phyloP scores from a whole-genome alignment of 1,140 invertebrate species.

The Microplitis demolitor region DNA sequence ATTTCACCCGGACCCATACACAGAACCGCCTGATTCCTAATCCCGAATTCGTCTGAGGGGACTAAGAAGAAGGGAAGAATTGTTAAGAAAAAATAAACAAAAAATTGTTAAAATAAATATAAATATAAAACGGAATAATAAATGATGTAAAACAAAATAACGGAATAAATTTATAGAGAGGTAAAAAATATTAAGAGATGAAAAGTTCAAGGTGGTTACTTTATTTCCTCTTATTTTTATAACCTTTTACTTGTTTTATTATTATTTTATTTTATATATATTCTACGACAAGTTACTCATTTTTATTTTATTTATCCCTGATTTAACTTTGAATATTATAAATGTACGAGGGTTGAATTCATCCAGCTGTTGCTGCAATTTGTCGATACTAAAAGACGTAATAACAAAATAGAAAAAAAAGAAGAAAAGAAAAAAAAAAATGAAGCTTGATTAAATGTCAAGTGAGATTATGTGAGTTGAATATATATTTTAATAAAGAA shows the following conservation, averaged over 20 bases:
- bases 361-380: too few relatives aligned
- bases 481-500: not conserved
- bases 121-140: not conserved
- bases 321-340: not conserved
- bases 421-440: not conserved
- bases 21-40: too few relatives aligned
- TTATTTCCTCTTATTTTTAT: not conserved
- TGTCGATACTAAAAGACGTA: too few relatives aligned
- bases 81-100: too few relatives aligned
- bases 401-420: not conserved
- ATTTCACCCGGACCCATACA: not conserved
- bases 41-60: too few relatives aligned
- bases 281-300: too few relatives aligned
- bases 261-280: not conserved
- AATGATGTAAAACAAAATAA: not conserved
- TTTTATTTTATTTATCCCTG: not conserved
- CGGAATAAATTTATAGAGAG: not conserved
- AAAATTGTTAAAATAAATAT: not conserved
- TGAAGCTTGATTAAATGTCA: not conserved
- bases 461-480: not conserved
- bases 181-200: not conserved
- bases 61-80: too few relatives aligned
- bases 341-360: not conserved
- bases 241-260: not conserved
- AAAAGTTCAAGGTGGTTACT: not conserved